Base-by-base conservation (phyloP, 2,797 vertebrate genomes). In the Oryzias dopingdopingensis region DNA sequence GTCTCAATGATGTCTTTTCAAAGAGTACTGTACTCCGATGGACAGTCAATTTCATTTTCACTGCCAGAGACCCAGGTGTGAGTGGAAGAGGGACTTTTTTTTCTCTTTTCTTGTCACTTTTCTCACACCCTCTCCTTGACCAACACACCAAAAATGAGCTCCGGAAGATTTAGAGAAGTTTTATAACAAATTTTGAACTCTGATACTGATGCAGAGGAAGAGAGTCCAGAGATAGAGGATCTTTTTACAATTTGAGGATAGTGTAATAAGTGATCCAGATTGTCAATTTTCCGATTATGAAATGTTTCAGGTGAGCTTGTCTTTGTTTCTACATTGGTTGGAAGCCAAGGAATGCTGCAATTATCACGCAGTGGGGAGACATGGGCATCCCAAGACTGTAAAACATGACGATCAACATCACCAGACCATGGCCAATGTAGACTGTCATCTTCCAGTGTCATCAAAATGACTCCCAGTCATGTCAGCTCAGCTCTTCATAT, bases 401-500 rank as follows among this genome's bases (percentile, higher is more conserved):
- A 43, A n/a, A 16, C n/a, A 43, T 5, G n/a, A 43, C 12, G 42
- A 4, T 43, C 42, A 43, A 43, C 4, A 43, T 43, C 42, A 1
- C 42, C 42, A 43, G 1, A 42, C 42, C 15, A 43, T 5, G 14
- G 14, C 14, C 14, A 13, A 15, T 5, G n/a, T 7, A 42, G 18
- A 16, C 18, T 41, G 50, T 52, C 22, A 43, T 42, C 40, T 43
- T 26, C 18, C 18, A 41, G 16, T 52, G 16, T 43, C 4, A 43
- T 43, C 42, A 22, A 49, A 26, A 49, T 26, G 23, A 49, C 23
- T 26, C 47, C 47, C 7, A 17, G 17, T 40, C 32, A 29, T 69
- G 52, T 68, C 29, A 68, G 49, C 55, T 68, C 29, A 68, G 49
- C 66, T 68, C 22, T 57, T 57, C 47, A 53, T 52, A 62, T 50